Evolutionary conservation across 2,113 vertebrate species (phyloP), one percentile per base, ranked within the genome.

Genomic region (Phycodurus eques): DNA sequence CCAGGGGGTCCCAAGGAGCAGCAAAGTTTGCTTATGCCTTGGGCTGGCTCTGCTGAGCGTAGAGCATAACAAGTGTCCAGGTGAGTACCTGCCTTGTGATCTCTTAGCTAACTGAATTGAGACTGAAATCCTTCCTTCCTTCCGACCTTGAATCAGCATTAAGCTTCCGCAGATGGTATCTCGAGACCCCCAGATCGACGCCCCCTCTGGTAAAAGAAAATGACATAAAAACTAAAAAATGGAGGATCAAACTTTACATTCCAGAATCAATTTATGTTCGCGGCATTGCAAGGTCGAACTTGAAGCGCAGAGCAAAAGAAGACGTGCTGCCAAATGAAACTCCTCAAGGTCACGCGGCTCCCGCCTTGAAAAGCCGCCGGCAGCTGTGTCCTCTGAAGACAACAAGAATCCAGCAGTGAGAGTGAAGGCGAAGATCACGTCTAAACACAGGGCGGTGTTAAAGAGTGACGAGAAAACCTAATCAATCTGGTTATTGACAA

Each of bases 261-360:
- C 64, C 64, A 44, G 66, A 19, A 74, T 70, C 44, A 39, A 70
- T 61, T 72, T 74, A 12, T 60, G 33, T 56, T 64, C 63, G 39
- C 22, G 66, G 67, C 7, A 43, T 17, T 4, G 56, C 22, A 70
- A 39, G 66, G 68, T 78, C 77, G 60, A 70, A 49, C 19, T 73
- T 20, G 17, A 68, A 59, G 61, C 65, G 65, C 54, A 54, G 20
- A 56, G 10, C 8, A 61, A 19, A 61, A 33, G 20, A 62, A 61
- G 22, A 72, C 27, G n/a, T 67, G 39, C 42, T 69, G 33, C 33
- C 46, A 78, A 78, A 76, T 82, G 75, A 70, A 82, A 83, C 73
- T 60, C 44, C 22, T 67, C 43, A 64, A 83, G 72, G 68, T 59
- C 12, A 74, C 27, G 13, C n/a, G 1, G 0, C 65, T 60, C 31